Conservation (phyloP, 1,140 invertebrate genomes). For the Sminthurinus signatus region DNA sequence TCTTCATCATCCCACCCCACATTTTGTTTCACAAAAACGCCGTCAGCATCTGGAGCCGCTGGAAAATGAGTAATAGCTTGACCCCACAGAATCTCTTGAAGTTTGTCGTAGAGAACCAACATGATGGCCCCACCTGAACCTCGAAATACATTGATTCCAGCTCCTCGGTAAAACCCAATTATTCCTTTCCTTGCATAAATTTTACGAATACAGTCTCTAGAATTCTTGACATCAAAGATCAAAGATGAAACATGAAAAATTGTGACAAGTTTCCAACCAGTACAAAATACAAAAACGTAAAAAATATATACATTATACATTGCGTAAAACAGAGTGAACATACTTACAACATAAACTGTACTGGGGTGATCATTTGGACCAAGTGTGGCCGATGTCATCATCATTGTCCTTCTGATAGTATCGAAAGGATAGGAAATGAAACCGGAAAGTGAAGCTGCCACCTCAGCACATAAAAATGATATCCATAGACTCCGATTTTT, state of each 20-base stretch:
- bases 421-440: conserved; percentile 61
- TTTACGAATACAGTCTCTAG: conserved; percentile 18
- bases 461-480: conserved; percentile 39
- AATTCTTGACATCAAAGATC: conserved; percentile 13
- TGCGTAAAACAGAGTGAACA: neutral
- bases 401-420: conserved; percentile 60
- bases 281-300: neutral
- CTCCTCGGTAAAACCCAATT: conserved; percentile 31
- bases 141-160: conserved; percentile 13
- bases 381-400: too few species aligned
- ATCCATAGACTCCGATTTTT: conserved; percentile 4
- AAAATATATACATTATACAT: neutral
- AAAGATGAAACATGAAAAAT: neutral
- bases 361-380: too few species aligned
- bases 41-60: too few species aligned
- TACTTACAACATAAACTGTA: neutral
- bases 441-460: conserved; percentile 55
- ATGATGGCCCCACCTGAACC: conserved; percentile 28
- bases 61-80: too few species aligned
- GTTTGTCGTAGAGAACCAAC: conserved; percentile 28
- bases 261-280: neutral
- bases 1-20: too few species aligned
- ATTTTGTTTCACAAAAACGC: too few species aligned
- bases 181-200: conserved; percentile 23
- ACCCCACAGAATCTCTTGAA: conserved; percentile 11